Evolutionary conservation across 2,113 vertebrate genomes (phyloP).

Genomic region (Boulengeromyrus knoepffleri): DNA sequence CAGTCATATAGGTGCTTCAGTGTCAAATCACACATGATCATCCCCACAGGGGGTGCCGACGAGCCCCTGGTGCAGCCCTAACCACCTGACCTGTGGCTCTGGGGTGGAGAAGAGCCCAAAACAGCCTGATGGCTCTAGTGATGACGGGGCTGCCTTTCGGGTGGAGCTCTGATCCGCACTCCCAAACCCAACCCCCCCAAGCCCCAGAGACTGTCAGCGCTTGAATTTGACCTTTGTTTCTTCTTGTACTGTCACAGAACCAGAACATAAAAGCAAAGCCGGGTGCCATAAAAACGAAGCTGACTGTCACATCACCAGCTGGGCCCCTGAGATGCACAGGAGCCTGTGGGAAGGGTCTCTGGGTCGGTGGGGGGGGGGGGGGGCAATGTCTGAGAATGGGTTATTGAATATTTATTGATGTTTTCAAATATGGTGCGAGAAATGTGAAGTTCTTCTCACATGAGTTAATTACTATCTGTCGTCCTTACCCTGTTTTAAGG

Average conservation of each 20-base stretch:
- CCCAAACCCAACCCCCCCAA: background rate
- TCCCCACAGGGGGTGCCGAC: background rate
- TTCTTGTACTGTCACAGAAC: background rate
- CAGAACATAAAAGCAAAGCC: background rate
- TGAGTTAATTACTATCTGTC: background rate
- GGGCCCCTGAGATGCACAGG: background rate
- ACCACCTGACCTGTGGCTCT: background rate
- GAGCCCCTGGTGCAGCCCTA: background rate
- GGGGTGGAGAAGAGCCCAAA: background rate
- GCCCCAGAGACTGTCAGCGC: background rate
- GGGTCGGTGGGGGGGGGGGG: background rate
- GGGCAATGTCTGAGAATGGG: background rate
- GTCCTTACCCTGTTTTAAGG: background rate
- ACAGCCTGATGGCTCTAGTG: background rate
- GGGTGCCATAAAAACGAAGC: background rate
- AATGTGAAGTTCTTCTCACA: background rate
- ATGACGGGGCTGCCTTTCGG: background rate
- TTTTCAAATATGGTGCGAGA: background rate
- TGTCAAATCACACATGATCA: background rate
- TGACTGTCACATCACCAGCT: background rate
- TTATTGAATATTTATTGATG: background rate
- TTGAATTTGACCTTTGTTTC: background rate
- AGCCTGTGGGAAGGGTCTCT: background rate
- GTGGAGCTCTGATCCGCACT: background rate
- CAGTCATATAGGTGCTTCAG: background rate